These are phyloP conservation scores for Pegea sp. DNA, from an alignment of 23 tunicate species.

Conservation along the genomic window DNA sequence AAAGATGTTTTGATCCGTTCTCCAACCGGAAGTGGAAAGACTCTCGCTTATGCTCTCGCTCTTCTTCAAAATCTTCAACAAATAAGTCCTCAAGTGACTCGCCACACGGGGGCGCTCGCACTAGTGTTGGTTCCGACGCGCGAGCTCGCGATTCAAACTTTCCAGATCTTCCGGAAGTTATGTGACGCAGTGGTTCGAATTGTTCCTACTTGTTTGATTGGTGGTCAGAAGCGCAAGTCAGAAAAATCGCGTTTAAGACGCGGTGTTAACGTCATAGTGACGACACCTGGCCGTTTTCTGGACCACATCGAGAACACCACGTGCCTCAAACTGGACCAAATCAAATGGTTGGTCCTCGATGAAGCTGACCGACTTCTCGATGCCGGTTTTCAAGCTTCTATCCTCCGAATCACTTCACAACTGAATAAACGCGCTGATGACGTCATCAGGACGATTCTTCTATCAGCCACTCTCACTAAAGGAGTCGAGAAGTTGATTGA, in stretches of 20 bases:
- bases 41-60: slow-evolving; percentile 60
- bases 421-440: too few species aligned
- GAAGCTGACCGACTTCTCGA: slow-evolving; percentile 98
- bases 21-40: slow-evolving; percentile 89
- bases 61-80: slow-evolving; percentile 24
- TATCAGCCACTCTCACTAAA: slow-evolving; percentile 74
- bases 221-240: slow-evolving; percentile 77
- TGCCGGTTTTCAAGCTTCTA: slow-evolving; percentile 66
- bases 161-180: slow-evolving; percentile 30
- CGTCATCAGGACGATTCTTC: slow-evolving; percentile 7
- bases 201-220: slow-evolving; percentile 77
- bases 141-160: slow-evolving; percentile 79
- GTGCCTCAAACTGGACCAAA: slow-evolving; percentile 17
- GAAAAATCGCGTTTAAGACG: slow-evolving; percentile 83
- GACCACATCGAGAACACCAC: slow-evolving; percentile 85
- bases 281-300: slow-evolving; percentile 86
- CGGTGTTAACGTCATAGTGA: slow-evolving; percentile 68
- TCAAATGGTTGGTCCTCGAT: slow-evolving; percentile 66
- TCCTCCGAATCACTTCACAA: too few species aligned
- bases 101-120: slow-evolving; percentile 44
- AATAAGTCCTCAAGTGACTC: slow-evolving; percentile 14
- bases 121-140: slow-evolving; percentile 74
- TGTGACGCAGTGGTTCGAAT: slow-evolving; percentile 36
- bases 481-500: slow-evolving; percentile 76
- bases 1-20: slow-evolving; percentile 79